Evolutionary conservation across 2,888 invertebrate species (phyloP).

Genomic region (Bombylius major): DNA sequence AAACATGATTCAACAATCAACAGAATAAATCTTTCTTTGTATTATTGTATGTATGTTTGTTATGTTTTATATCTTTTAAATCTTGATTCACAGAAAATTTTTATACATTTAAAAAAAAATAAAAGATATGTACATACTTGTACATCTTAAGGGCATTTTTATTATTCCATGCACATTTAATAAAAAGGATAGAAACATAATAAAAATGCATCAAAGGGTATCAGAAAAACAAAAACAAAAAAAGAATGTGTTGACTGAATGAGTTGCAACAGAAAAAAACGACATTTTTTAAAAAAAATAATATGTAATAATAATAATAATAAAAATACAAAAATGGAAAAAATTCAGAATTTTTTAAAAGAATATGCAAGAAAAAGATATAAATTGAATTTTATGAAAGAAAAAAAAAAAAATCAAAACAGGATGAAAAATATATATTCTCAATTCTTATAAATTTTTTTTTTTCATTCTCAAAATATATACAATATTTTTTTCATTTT

Average conservation of each 20-base stretch:
- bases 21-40: too few relatives aligned
- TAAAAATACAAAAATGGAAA: not conserved
- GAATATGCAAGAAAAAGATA: not conserved
- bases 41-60: too few relatives aligned
- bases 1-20: too few relatives aligned
- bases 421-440: conserved; percentile 1
- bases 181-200: conserved; percentile 3
- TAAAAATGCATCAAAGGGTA: conserved; percentile 6
- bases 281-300: too few relatives aligned
- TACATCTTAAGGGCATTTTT: not conserved
- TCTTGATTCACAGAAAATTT: too few relatives aligned
- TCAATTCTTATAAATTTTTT: not conserved
- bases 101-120: too few relatives aligned
- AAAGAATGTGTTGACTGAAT: too few relatives aligned
- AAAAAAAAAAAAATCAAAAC: not conserved
- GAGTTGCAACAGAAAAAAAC: not conserved
- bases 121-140: too few relatives aligned
- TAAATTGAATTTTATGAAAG: not conserved
- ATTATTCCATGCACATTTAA: conserved; percentile 5
- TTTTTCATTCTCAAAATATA: too few relatives aligned
- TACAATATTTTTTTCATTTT: too few relatives aligned
- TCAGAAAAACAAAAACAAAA: not conserved
- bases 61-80: too few relatives aligned
- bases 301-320: too few relatives aligned
- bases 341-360: not conserved